Percentiles rank a stretch among this genome's conserved stretches.
Evolutionary conservation across 2,797 vertebrate genomes (phyloP).

Genomic region (Manis pentadactyla): DNA sequence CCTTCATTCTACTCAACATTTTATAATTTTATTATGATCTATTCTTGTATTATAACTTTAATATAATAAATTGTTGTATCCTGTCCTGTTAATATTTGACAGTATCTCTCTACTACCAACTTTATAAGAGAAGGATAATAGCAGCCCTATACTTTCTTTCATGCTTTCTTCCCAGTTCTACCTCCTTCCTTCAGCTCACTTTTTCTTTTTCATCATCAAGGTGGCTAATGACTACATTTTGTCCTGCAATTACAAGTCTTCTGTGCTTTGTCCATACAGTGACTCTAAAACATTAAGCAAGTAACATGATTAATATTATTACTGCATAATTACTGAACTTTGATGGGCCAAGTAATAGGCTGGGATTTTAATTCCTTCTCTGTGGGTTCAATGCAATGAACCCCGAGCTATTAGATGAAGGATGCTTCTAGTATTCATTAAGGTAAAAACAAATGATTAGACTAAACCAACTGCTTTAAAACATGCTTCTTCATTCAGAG

Average conservation of each 20-base stretch:
- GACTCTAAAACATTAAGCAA: constrained; percentile 3
- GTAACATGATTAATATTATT: not conserved
- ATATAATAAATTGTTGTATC: not conserved
- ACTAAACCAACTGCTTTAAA: not conserved
- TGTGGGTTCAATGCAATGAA: not conserved
- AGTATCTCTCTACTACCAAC: not conserved
- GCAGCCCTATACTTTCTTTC: not conserved
- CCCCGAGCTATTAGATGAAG: not conserved
- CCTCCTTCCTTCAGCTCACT: not conserved
- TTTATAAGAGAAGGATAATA: constrained; percentile 26
- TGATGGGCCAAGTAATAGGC: not conserved
- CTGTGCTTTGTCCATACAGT: not conserved
- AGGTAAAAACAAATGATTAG: not conserved
- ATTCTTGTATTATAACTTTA: constrained; percentile 44
- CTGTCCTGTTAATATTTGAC: not conserved
- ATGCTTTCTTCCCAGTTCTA: not conserved
- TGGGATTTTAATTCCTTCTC: constrained; percentile 17
- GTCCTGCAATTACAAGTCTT: not conserved
- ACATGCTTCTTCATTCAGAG: not conserved
- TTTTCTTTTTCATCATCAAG: constrained; percentile 16
- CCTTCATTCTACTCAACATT: not conserved
- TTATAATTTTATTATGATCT: constrained; percentile 19
- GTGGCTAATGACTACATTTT: not conserved
- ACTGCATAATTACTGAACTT: not conserved
- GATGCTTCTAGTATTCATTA: not conserved